Evolutionary conservation across 2,888 invertebrate species (phyloP).

Genomic region (Lottia gigantea): DNA sequence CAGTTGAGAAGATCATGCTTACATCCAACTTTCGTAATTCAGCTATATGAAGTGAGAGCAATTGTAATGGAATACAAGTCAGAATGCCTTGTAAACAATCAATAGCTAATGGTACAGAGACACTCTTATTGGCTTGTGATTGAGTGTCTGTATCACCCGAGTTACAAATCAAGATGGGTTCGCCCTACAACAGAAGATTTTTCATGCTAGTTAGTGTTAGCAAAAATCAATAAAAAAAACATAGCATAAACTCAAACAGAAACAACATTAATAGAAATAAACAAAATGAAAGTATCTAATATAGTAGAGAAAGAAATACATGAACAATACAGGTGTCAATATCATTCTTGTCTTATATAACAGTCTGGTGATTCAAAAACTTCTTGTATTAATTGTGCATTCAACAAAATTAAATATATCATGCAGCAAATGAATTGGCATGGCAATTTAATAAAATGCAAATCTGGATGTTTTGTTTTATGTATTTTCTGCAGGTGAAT

Average conservation of each 20-base stretch:
- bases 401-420: too few relatives aligned
- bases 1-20: slow-evolving; percentile 42
- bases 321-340: too few relatives aligned
- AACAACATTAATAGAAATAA: slow-evolving; percentile 3
- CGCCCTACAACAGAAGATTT: slow-evolving; percentile 75
- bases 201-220: not conserved
- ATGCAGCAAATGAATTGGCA: too few relatives aligned
- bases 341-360: too few relatives aligned
- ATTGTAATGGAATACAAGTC: slow-evolving; percentile 98
- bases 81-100: slow-evolving; percentile 95
- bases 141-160: slow-evolving; percentile 89
- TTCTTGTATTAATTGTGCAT: too few relatives aligned
- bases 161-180: slow-evolving; percentile 95
- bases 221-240: too few relatives aligned
- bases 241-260: too few relatives aligned
- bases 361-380: too few relatives aligned
- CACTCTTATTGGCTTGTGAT: slow-evolving; percentile 78
- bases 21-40: slow-evolving; percentile 93
- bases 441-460: too few relatives aligned
- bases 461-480: too few relatives aligned
- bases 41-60: slow-evolving; percentile 97
- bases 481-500: too few relatives aligned
- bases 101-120: slow-evolving; percentile 96
- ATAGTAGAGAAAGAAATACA: too few relatives aligned
- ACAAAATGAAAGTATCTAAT: not conserved